Base-by-base conservation (phyloP, 2,113 vertebrate species). In the Protobothrops flavoviridis region DNA sequence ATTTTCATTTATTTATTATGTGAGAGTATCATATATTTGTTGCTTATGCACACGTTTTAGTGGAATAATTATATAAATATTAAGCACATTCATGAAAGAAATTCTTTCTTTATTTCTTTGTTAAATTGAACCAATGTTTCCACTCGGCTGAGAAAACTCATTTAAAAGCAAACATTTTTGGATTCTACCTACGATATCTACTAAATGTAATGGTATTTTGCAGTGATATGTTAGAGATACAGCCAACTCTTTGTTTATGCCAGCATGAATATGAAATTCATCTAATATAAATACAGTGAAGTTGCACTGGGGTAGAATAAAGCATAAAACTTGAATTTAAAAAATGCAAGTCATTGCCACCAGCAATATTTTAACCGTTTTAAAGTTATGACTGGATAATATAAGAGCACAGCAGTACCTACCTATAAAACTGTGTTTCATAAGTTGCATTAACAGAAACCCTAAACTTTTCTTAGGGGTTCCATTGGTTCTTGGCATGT, bases 1-100 rank as follows among this genome's bases (percentile, higher is more conserved):
- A 81, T 93, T 12, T 1, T 97, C 13, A n/a, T 69, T 64, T n/a
- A 64, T n/a, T 69, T 69, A 15, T n/a, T 97, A 96, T 96, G 81
- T 90, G 96, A 92, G 90, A 94, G 96, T 93, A 92, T 96, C 96
- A 94, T 97, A 95, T 97, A 96, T 97, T 96, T 97, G 92, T 96
- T 97, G 89, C 95, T 95, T 94, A 90, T 94, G 39, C 89, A 95
- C 97, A 96, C 91, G 94, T 96, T 96, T 93, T 89, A 96, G 88
- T 95, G 8, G 59, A 96, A 91, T 96, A 88, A 94, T 97, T 96
- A 93, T 96, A 89, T 95, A 97, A 97, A 96, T 93, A 92, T 64
- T 94, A 89, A 96, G 33, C 43, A 93, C 48, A 95, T 95, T 96
- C 93, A 86, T 23, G 24, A 96, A 95, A 85, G 90, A 87, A 91